Percentiles rank a stretch among this genome's conserved stretches.
phyloP scores from a whole-genome alignment of 2,888 invertebrate species.

The Epirrhoe alternata region DNA sequence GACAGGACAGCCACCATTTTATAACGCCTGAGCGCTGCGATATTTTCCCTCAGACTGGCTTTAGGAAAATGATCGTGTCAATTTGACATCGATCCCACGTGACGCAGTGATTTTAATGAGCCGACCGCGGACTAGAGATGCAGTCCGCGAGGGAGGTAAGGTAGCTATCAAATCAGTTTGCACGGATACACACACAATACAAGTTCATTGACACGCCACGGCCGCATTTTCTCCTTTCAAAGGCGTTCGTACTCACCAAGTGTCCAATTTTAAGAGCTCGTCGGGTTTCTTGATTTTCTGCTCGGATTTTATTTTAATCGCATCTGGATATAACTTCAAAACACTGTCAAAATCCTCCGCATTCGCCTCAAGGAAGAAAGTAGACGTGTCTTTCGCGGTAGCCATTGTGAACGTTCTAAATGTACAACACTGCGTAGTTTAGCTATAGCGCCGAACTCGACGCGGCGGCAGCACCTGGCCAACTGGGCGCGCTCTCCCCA shows the following conservation, averaged over 20 bases:
- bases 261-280: constrained; percentile 97
- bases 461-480: constrained; percentile 86
- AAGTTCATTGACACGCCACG: constrained; percentile 86
- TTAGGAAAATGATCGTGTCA: constrained; percentile 84
- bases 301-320: constrained; percentile 95
- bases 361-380: constrained; percentile 96
- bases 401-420: constrained; percentile 90
- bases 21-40: constrained; percentile 83
- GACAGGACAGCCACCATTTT: constrained; percentile 84
- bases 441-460: constrained; percentile 85
- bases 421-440: constrained; percentile 85
- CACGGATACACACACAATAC: constrained; percentile 86
- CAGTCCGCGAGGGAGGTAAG: constrained; percentile 88
- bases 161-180: constrained; percentile 86
- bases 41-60: constrained; percentile 83
- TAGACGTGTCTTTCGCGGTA: constrained; percentile 95
- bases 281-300: constrained; percentile 96
- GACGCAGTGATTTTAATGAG: constrained; percentile 89
- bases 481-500: constrained; percentile 85
- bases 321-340: constrained; percentile 95
- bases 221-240: constrained; percentile 85
- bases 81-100: constrained; percentile 90
- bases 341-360: constrained; percentile 95
- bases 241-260: constrained; percentile 92
- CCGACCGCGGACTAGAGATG: constrained; percentile 86